Evolutionary conservation across 2,888 invertebrate genomes (phyloP).

Genomic region (Tetanocera ferruginea): DNA sequence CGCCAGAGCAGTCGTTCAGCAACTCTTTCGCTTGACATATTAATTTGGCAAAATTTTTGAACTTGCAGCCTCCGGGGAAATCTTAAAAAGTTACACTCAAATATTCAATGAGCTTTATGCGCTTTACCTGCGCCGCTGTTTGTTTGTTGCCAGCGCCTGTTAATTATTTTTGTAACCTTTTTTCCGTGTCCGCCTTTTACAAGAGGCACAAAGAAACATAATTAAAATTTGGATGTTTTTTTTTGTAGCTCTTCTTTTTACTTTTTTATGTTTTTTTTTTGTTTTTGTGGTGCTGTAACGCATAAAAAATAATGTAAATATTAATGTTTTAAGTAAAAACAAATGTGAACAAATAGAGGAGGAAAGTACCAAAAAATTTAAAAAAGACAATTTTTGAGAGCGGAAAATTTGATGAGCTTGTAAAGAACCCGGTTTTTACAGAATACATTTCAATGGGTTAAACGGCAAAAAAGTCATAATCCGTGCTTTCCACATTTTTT

Average conservation of each 20-base stretch:
- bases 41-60: constrained; percentile 51
- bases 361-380: too few species aligned
- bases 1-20: not conserved
- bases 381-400: too few species aligned
- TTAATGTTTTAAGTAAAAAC: constrained; percentile 3
- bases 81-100: constrained; percentile 42
- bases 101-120: constrained; percentile 36
- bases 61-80: constrained; percentile 51
- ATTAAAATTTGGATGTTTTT: constrained; percentile 35
- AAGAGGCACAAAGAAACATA: constrained; percentile 17
- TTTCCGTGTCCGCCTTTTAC: not conserved
- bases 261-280: not conserved
- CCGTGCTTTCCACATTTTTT: too few species aligned
- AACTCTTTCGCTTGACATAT: constrained; percentile 52
- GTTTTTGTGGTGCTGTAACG: not conserved
- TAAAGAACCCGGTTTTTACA: too few species aligned
- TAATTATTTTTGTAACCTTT: constrained; percentile 35
- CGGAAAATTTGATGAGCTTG: too few species aligned
- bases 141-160: not conserved
- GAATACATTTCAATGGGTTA: too few species aligned
- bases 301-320: constrained; percentile 19
- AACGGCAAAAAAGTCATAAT: too few species aligned
- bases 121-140: constrained; percentile 6
- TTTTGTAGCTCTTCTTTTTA: not conserved
- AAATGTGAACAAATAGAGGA: not conserved